phyloP scores from a whole-genome alignment of 2,113 vertebrate species.

The Vulpes lagopus region DNA sequence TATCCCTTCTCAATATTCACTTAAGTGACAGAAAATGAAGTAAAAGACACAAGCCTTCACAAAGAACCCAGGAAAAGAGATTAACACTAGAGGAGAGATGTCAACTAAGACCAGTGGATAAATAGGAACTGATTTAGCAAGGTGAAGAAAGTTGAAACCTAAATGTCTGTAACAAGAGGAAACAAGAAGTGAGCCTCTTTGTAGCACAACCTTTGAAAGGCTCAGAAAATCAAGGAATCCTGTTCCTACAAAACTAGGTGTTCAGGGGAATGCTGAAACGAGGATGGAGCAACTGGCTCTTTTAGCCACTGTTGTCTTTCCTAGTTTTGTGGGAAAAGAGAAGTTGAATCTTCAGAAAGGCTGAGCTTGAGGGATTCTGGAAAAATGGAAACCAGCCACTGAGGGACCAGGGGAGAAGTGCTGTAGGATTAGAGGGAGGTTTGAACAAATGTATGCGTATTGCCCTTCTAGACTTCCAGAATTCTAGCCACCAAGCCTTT shows the following conservation, averaged over 20 bases:
- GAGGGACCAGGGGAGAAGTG: too few species aligned
- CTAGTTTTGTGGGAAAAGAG: background rate
- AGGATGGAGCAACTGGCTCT: background rate
- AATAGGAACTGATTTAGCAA: background rate
- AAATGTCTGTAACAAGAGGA: background rate
- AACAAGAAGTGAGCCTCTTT: background rate
- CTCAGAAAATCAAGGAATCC: background rate
- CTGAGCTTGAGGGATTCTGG: background rate
- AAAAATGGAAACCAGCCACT: background rate
- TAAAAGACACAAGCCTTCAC: background rate
- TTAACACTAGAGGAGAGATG: background rate
- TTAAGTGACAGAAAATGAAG: background rate
- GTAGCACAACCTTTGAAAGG: background rate
- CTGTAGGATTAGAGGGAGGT: background rate
- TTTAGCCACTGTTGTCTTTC: background rate
- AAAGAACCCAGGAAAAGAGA: background rate
- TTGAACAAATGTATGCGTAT: background rate
- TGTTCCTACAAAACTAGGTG: background rate
- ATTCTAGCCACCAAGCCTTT: background rate
- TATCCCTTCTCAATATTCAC: background rate
- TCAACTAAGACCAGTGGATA: background rate
- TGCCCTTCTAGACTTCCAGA: too few species aligned
- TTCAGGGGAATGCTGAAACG: background rate
- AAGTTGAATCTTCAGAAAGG: background rate
- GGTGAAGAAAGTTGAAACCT: background rate